These are phyloP conservation scores for Lepidurus arcticus DNA, from an alignment of 1,140 invertebrate species.

Conservation along the genomic window DNA sequence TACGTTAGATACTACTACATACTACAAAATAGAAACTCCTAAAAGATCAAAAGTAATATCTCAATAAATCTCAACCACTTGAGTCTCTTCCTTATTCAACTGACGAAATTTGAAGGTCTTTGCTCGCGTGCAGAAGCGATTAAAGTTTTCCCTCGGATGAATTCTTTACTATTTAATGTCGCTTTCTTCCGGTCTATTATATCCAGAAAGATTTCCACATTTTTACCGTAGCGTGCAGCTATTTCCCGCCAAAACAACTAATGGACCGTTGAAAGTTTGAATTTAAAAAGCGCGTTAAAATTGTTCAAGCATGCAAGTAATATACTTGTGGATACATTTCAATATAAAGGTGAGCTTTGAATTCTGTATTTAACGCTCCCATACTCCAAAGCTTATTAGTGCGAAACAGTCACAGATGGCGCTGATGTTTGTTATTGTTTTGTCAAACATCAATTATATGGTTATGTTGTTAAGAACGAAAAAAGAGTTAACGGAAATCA, in stretches of 20 bases:
- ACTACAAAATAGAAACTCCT: not conserved
- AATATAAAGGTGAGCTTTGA: no score
- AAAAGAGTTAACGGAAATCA: no score
- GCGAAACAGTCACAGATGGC: no score
- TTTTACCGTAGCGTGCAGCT: not conserved
- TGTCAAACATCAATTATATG: no score
- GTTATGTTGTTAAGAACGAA: no score
- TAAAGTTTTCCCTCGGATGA: not conserved
- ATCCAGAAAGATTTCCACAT: not conserved
- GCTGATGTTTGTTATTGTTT: no score
- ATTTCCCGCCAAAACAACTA: not conserved
- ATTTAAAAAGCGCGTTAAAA: not conserved
- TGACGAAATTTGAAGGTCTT: not conserved
- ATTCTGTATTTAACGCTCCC: no score
- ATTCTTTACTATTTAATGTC: not conserved
- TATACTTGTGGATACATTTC: no score
- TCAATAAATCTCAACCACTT: not conserved
- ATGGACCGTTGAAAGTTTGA: not conserved
- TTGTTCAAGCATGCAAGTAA: not conserved
- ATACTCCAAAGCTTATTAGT: no score
- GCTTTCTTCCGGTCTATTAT: not conserved
- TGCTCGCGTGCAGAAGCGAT: not conserved
- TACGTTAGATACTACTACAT: no score
- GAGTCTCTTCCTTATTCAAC: not conserved
- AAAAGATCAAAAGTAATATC: not conserved